Evolutionary conservation across 2,113 vertebrate genomes (phyloP).

Genomic region (Centropus unirufus): DNA sequence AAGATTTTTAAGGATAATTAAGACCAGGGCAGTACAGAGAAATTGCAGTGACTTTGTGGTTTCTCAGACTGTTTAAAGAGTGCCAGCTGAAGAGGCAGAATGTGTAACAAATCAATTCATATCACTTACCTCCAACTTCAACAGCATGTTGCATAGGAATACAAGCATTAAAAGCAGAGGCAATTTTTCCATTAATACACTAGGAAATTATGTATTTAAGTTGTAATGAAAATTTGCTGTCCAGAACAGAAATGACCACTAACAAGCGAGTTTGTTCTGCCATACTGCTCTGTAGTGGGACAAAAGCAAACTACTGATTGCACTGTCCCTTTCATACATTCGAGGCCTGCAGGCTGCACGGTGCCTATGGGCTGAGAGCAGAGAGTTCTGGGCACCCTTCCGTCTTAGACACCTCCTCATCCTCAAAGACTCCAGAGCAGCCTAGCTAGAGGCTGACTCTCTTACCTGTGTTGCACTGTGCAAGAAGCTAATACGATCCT

Average conservation of each 20-base stretch:
- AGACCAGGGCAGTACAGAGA: background rate
- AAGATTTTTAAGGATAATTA: background rate
- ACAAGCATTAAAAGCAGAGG: background rate
- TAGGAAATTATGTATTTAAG: background rate
- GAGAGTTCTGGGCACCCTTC: background rate
- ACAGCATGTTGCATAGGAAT: background rate
- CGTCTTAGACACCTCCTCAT: background rate
- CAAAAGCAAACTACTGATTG: fast-evolving
- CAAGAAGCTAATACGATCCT: background rate
- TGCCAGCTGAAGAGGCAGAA: background rate
- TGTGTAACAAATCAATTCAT: background rate
- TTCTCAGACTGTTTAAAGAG: background rate
- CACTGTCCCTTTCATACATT: too few relatives aligned
- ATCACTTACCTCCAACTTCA: background rate
- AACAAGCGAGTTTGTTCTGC: background rate
- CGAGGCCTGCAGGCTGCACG: background rate
- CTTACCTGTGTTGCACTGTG: background rate
- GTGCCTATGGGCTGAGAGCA: background rate
- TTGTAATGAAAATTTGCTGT: background rate
- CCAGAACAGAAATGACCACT: background rate
- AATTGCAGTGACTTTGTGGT: background rate
- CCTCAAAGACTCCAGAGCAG: background rate
- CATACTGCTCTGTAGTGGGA: background rate
- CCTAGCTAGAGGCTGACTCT: background rate
- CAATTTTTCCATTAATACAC: background rate